A percentile compares a stretch with the other conserved stretches of the same genome.
phyloP scores from a whole-genome alignment of 1,140 invertebrate species.

The Ylistrum balloti region DNA sequence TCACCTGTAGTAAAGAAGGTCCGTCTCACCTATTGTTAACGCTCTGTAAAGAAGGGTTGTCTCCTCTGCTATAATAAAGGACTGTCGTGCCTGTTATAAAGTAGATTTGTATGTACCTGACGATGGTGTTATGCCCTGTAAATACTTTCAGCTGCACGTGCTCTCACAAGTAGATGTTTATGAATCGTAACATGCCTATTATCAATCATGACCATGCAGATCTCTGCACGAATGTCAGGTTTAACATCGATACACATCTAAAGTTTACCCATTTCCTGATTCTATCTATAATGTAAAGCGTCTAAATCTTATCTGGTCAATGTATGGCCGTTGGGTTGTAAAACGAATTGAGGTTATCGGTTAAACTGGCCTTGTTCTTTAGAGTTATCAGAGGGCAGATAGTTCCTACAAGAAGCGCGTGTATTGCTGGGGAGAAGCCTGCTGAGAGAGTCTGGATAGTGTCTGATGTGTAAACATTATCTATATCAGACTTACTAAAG shows the following conservation, averaged over 20 bases:
- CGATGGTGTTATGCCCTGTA: too few species aligned
- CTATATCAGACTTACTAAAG: neutral
- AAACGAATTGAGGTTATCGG: conserved; percentile 18
- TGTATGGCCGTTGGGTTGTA: neutral
- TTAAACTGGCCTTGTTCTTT: conserved; percentile 19
- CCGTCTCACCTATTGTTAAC: too few species aligned
- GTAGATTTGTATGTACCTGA: too few species aligned
- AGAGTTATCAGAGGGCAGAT: neutral
- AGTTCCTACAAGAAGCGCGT: neutral
- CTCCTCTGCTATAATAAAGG: too few species aligned
- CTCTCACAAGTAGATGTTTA: too few species aligned
- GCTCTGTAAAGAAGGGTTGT: too few species aligned
- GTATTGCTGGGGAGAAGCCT: neutral
- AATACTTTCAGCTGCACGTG: too few species aligned
- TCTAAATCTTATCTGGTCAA: conserved; percentile 37
- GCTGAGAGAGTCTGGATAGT: neutral
- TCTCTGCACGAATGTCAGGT: neutral
- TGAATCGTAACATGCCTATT: neutral
- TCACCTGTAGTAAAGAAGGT: too few species aligned
- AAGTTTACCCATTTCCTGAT: neutral
- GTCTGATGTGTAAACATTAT: neutral
- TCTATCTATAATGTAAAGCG: neutral
- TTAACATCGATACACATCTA: neutral
- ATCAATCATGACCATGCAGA: neutral
- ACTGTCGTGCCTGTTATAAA: too few species aligned